Conservation (phyloP, 2,797 vertebrate species). For the Tamandua tetradactyla region DNA sequence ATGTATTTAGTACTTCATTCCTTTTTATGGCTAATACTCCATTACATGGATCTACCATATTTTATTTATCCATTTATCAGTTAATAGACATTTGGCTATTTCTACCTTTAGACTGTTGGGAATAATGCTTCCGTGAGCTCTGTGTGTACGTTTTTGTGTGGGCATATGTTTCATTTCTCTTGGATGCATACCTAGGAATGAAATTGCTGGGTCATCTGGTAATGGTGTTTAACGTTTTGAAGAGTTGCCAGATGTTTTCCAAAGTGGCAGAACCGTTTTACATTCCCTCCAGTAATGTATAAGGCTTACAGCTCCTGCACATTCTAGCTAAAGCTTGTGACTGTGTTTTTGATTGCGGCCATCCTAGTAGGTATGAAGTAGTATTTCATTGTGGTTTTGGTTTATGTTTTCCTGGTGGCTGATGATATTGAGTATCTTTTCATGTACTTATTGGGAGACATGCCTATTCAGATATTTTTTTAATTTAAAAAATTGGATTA, state of each 20-base stretch:
- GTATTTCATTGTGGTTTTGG: neutral
- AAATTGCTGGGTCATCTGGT: neutral
- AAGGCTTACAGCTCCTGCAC: neutral
- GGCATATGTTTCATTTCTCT: neutral
- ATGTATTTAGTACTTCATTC: neutral
- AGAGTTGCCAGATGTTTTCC: neutral
- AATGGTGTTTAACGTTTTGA: neutral
- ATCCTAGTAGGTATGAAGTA: neutral
- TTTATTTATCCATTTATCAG: neutral
- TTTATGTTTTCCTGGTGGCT: neutral
- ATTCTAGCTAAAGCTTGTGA: neutral
- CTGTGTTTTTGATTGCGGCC: neutral
- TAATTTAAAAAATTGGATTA: neutral
- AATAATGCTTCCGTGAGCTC: neutral
- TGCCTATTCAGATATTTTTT: neutral
- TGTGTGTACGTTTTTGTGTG: neutral
- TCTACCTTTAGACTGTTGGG: neutral
- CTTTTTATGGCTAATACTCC: neutral
- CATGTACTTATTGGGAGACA: neutral
- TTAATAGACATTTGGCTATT: neutral
- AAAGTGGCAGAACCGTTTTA: neutral
- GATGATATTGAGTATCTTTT: neutral
- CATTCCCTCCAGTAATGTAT: accelerated
- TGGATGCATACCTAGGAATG: neutral
- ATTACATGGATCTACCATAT: too few species aligned